Evolutionary conservation across 2,888 invertebrate species (phyloP).

Genomic region (Hydraecia micacea): DNA sequence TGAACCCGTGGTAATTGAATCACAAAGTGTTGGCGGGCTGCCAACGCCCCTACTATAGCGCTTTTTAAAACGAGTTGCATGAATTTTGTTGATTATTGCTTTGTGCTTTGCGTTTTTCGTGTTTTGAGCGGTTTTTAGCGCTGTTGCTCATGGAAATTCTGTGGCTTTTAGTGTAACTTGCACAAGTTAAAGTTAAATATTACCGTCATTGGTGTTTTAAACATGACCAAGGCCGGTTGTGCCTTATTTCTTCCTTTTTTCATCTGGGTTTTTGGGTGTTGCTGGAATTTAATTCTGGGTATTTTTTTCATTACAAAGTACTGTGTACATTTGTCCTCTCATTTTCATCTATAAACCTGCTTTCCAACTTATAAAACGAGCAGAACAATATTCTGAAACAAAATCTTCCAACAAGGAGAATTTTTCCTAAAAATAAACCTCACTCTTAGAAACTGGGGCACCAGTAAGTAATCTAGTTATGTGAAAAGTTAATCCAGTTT

Average conservation of each 20-base stretch:
- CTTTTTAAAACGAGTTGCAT: slow-evolving; percentile 28
- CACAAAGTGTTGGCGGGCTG: slow-evolving; percentile 69
- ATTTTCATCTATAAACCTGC: background rate
- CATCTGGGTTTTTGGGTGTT: background rate
- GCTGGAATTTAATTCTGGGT: background rate
- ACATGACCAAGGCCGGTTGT: background rate
- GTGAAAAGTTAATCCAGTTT: slow-evolving; percentile 59
- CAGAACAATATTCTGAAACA: background rate
- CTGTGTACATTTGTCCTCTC: background rate
- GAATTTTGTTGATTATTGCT: slow-evolving; percentile 26
- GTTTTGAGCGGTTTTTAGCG: background rate
- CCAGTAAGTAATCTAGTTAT: slow-evolving; percentile 48
- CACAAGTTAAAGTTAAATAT: background rate
- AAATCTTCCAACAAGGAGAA: background rate
- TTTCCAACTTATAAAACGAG: background rate
- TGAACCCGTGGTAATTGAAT: slow-evolving; percentile 77
- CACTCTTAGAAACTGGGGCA: slow-evolving; percentile 40
- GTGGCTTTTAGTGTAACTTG: background rate
- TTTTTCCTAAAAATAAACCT: slow-evolving; percentile 10
- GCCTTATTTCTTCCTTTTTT: background rate
- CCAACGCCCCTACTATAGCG: slow-evolving; percentile 66
- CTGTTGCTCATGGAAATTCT: background rate
- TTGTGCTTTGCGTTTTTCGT: background rate
- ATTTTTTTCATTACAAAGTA: background rate
- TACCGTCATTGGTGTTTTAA: background rate